Evolutionary conservation across 2,888 invertebrate genomes (phyloP), one percentile per base, ranked within the genome.

Genomic region (Tenthredo amoena): DNA sequence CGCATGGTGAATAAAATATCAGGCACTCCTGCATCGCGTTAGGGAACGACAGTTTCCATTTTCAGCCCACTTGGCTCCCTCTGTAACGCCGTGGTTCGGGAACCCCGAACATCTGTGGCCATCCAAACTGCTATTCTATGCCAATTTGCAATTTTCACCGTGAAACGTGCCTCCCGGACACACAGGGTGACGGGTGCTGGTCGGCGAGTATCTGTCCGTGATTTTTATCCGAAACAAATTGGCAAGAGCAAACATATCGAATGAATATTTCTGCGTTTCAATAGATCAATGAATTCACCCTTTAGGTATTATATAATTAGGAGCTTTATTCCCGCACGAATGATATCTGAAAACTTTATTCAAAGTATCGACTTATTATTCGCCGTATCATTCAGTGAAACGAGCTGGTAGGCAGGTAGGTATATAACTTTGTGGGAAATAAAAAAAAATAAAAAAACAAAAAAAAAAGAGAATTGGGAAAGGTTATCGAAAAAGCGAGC

Each of bases 141-240:
- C 81, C 81, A 81, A 81, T 81, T 81, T 81, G 62, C 62, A 81
- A 81, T 81, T 81, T 81, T 40, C 58, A 81, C 58, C 21, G 62
- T 62, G 15, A 40, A 81, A 81, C 81, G 58, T 81, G 62, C 62
- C 81, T 62, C 58, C 58, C 21, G 40, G 10, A 62, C 40, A 26
- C 4, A 81, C n/a, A 9, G 62, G 31, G 50, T 21, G 62, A 81
- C 81, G 40, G 62, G 12, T 81, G 37, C 62, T 34, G 21, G 81
- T 40, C 77, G 31, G n/a, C 7, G 34, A 55, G 18, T 15, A 68
- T 26, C n/a, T 26, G 77, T 2, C 15, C 50, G 2, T 3, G 31
- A 76, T 76, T 76, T 76, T 76, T 9, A n/a, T 76, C 40, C 10
- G 26, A 47, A 76, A 76, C 47, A 47, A 76, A 76, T 34, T 71